Conservation (phyloP, 2,888 invertebrate genomes). For the Eristalis pertinax region DNA sequence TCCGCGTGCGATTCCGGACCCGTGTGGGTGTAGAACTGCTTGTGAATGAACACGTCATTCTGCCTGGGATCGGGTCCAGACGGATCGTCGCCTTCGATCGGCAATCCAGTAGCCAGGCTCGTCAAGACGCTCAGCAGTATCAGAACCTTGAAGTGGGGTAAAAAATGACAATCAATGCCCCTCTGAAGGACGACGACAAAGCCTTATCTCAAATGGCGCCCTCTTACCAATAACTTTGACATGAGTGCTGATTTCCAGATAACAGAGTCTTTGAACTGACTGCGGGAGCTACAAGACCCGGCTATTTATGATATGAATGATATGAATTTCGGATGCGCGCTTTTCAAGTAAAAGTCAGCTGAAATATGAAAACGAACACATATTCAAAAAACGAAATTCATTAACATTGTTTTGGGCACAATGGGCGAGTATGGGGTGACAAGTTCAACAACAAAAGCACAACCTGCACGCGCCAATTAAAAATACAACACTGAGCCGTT, state of each 20-base stretch:
- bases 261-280: constrained; percentile 19
- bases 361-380: neutral
- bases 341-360: neutral
- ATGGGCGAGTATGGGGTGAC: neutral
- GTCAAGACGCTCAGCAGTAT: neutral
- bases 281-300: neutral
- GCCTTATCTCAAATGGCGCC: neutral
- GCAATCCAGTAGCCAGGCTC: neutral
- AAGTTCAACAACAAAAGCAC: constrained; percentile 16
- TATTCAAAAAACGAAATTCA: constrained; percentile 14
- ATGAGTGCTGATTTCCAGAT: constrained; percentile 7
- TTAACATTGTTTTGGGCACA: constrained; percentile 20
- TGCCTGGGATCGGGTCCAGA: neutral
- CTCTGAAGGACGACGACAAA: neutral
- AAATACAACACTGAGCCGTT: constrained; percentile 10
- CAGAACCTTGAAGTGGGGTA: neutral
- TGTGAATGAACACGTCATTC: constrained; percentile 24
- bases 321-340: constrained; percentile 10
- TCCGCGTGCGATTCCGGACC: constrained; percentile 18
- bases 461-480: constrained; percentile 6
- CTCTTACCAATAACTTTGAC: constrained; percentile 20
- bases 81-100: neutral
- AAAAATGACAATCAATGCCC: neutral
- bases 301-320: constrained; percentile 31
- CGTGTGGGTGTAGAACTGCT: constrained; percentile 17